Evolutionary conservation across 2,797 vertebrate genomes (phyloP), one percentile per base, ranked within the genome.

Genomic region (Enteromius mattozi): DNA sequence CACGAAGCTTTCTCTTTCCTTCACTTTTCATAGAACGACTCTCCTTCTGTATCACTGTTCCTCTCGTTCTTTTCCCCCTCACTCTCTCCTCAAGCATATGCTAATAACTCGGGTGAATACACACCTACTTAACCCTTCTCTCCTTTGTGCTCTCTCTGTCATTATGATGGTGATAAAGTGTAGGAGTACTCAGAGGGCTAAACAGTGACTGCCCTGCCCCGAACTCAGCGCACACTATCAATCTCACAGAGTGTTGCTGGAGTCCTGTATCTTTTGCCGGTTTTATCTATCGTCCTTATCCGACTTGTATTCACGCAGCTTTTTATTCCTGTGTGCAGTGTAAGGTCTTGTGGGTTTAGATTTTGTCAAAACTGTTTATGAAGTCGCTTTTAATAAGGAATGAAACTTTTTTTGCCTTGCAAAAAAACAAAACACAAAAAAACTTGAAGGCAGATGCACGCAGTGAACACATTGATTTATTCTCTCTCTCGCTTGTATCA

Each of bases 1-100:
- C 90, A 92, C 90, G 91, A 92, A 88, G 90, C 91, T 84, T 87
- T 92, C 90, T 91, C 90, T 93, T 79, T 42, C 82, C 56, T 2
- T 79, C 86, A 61, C 35, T 37, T 49, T 16, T 76, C 54, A n/a
- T 37, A 47, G 19, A 21, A n/a, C 27, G 54, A 47, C 70, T 61
- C 76, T 72, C 79, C 71, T 81, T 80, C 63, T 49, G 47, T 51
- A 27, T 54, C 72, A 30, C 6, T 12, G 27, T 63, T 49, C 40
- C 54, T 87, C 49, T 86, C 45, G 30, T 87, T 74, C n/a, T 40
- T 49, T 35, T 80, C 61, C 70, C 30, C 75, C 45, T 59, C 69
- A 40, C 30, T 72, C 69, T 69, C 59, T 83, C 71, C 42, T 84
- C 68, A 77, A 88, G 83, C 87, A 88, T 88, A 88, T 88, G 90